Evolutionary conservation across 2,113 vertebrate genomes (phyloP).

Genomic region (Cisticola juncidis): DNA sequence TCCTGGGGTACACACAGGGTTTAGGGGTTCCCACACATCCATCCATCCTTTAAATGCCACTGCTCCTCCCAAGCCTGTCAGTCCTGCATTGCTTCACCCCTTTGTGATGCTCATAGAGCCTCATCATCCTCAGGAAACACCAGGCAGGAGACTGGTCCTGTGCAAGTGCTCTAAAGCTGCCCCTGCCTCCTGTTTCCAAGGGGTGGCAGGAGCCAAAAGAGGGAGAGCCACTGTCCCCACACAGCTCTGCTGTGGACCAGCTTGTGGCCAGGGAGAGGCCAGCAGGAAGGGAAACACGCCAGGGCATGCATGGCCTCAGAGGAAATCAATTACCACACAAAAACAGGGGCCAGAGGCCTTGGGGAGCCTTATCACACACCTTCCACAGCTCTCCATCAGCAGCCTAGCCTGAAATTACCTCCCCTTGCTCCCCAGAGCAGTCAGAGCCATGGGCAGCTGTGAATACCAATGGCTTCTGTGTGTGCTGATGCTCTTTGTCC

Average conservation of each 20-base stretch:
- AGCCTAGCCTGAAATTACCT: slow-evolving; percentile 50
- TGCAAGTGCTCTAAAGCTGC: not conserved
- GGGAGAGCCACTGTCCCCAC: too few relatives aligned
- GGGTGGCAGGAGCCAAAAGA: not conserved
- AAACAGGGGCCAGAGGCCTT: not conserved
- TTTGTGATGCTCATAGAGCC: not conserved
- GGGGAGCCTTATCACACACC: not conserved
- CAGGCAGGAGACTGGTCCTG: too few relatives aligned
- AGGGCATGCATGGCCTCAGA: not conserved
- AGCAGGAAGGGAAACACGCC: not conserved
- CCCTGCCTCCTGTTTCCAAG: not conserved
- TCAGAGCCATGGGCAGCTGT: not conserved
- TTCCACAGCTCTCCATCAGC: not conserved
- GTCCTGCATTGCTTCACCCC: not conserved
- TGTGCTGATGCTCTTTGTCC: not conserved
- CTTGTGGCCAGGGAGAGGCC: not conserved
- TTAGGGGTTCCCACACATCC: not conserved
- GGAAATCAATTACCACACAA: not conserved
- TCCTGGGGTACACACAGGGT: not conserved
- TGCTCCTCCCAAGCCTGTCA: fast-evolving
- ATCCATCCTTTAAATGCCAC: not conserved
- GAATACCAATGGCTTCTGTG: not conserved
- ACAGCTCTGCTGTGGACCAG: not conserved
- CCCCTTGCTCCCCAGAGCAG: not conserved
- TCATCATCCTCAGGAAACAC: not conserved